Evolutionary conservation across 2,888 invertebrate species (phyloP).

Genomic region (Aphodius sticticus): DNA sequence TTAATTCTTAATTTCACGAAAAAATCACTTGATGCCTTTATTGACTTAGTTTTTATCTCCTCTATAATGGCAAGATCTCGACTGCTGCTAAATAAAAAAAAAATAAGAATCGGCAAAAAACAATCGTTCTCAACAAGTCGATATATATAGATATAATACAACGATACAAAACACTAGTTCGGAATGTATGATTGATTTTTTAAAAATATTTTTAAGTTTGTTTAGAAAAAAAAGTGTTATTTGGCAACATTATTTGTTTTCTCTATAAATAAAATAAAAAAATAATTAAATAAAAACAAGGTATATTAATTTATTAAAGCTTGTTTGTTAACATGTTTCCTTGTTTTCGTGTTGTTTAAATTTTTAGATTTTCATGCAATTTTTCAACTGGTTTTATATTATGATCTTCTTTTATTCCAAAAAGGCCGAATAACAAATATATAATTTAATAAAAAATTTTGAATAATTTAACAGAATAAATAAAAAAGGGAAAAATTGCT

Average conservation of each 20-base stretch:
- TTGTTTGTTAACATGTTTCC: conserved; percentile 52
- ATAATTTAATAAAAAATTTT: neutral
- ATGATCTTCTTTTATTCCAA: neutral
- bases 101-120: conserved; percentile 40
- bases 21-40: neutral
- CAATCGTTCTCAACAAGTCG: conserved; percentile 49
- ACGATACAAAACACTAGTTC: conserved; percentile 53
- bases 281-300: conserved; percentile 43
- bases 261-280: neutral
- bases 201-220: conserved; percentile 34
- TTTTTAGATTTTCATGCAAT: conserved; percentile 39
- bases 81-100: conserved; percentile 27
- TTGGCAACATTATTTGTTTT: conserved; percentile 59
- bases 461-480: neutral
- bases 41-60: neutral
- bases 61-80: neutral
- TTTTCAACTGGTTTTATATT: neutral
- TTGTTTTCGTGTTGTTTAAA: conserved; percentile 38
- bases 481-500: neutral
- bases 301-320: conserved; percentile 52
- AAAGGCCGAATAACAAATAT: neutral
- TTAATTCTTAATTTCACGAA: conserved; percentile 27
- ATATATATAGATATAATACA: conserved; percentile 18
- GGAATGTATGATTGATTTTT: conserved; percentile 61
- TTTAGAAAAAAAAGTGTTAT: conserved; percentile 57